These are phyloP conservation scores for Notarius lentiginosus DNA, from an alignment of 2,113 vertebrate species.

Conservation along the genomic window DNA sequence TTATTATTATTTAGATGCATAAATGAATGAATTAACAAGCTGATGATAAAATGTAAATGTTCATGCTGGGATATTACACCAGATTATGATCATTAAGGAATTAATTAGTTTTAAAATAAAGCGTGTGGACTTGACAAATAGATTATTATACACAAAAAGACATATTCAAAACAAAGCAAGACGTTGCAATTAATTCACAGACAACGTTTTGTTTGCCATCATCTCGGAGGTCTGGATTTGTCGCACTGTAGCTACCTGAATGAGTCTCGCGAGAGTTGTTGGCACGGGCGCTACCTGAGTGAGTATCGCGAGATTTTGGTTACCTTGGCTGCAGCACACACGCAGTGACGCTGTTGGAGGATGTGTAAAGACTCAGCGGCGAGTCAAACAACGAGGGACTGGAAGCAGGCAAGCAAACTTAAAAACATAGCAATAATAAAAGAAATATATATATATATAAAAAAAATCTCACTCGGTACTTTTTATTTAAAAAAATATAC, in stretches of 20 bases:
- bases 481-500: too few relatives aligned
- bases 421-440: neutral
- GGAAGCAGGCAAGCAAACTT: slow-evolving; percentile 2
- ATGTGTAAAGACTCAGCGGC: slow-evolving; percentile 44
- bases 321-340: slow-evolving; percentile 56
- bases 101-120: neutral
- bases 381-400: slow-evolving; percentile 10
- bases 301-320: slow-evolving; percentile 48
- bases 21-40: neutral
- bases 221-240: neutral
- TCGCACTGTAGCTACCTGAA: slow-evolving; percentile 34
- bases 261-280: slow-evolving; percentile 49
- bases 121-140: neutral
- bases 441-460: too few relatives aligned
- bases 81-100: neutral
- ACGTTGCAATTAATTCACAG: neutral
- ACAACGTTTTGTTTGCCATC: neutral
- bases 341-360: slow-evolving; percentile 45
- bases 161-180: neutral
- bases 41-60: neutral
- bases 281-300: slow-evolving; percentile 17
- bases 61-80: neutral
- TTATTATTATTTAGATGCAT: too few relatives aligned
- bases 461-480: too few relatives aligned
- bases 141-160: neutral